Base-by-base conservation (phyloP, 1,140 invertebrate genomes). In the Drosophila fuyamai region DNA sequence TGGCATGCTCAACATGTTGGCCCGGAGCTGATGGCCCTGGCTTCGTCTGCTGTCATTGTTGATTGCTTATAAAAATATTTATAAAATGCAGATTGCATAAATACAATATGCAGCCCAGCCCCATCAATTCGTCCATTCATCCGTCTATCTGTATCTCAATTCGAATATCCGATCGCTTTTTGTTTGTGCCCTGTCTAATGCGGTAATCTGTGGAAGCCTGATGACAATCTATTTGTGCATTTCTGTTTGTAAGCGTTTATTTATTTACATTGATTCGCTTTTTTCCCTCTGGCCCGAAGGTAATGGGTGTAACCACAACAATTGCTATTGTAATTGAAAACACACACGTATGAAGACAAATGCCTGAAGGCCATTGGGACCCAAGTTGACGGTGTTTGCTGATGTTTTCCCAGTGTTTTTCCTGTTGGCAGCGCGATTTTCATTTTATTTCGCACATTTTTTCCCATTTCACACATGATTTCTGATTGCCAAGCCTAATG, bases 401-500 rank as follows among this genome's bases (percentile, higher is more conserved):
- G 71, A 53, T 82, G 63, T 73, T 83, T 68, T 67, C 27, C 18
- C 59, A 59, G 53, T 53, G 57, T 70, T 65, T 56, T 78, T 56
- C 54, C 76, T 76, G 66, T 68, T 79, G 50, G 55, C 59, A 72
- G 66, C 76, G 84, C 84, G 83, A 88, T 88, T 88, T 88, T 89
- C 80, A 84, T 88, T 88, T 88, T 67, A 88, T 83, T 88, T 77
- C 61, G 63, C 57, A 71, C 54, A 68, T 78, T 79, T 81, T 89
- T 84, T 72, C 75, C 70, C 84, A 89, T 89, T 89, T 89, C 84
- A 89, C 84, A 89, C 84, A 89, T 89, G 84, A 89, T 89, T 89
- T 89, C 84, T 89, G 84, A 89, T 89, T 89, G 84, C 85, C 84
- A 85, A 77, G 85, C 81, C 85, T 89, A 89, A 89, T 89, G 84